These are phyloP conservation scores for Cheilosia variabilis DNA, from an alignment of 2,888 invertebrate species.

Conservation along the genomic window DNA sequence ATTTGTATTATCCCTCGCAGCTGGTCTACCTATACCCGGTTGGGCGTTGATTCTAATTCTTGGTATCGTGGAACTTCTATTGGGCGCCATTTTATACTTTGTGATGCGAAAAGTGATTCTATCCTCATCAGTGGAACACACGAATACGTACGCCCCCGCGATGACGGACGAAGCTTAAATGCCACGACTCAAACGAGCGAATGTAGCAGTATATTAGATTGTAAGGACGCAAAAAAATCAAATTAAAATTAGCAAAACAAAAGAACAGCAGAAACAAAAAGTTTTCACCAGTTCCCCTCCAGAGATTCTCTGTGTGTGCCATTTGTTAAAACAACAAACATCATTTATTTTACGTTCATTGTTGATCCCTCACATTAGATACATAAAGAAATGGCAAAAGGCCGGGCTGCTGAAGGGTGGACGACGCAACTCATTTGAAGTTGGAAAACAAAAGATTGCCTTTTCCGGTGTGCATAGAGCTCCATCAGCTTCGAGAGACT, in stretches of 20 bases:
- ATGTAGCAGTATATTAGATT: constrained; percentile 7
- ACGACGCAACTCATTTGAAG: constrained; percentile 47
- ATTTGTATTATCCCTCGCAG: constrained; percentile 82
- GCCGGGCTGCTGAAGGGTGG: background rate
- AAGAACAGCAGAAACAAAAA: constrained; percentile 34
- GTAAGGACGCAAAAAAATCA: constrained; percentile 27
- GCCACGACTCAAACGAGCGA: constrained; percentile 5
- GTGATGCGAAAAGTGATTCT: constrained; percentile 89
- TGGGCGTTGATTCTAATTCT: constrained; percentile 90
- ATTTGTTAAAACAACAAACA: constrained; percentile 63
- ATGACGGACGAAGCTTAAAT: constrained; percentile 79
- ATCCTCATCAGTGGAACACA: constrained; percentile 80
- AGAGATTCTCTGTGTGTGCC: background rate
- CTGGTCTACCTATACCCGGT: constrained; percentile 89
- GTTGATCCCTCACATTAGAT: constrained; percentile 45
- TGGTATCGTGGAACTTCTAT: constrained; percentile 87
- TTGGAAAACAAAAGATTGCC: constrained; percentile 68
- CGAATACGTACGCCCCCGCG: constrained; percentile 82
- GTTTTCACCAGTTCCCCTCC: constrained; percentile 32
- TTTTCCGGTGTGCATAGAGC: constrained; percentile 39
- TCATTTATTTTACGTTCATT: constrained; percentile 55
- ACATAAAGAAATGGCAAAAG: constrained; percentile 1
- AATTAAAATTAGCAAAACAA: constrained; percentile 52
- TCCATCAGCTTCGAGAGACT: constrained; percentile 40
- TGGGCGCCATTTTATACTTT: constrained; percentile 89